These are phyloP conservation scores for Acrossocheilus fasciatus DNA, from an alignment of 2,797 vertebrate species.

Conservation along the genomic window DNA sequence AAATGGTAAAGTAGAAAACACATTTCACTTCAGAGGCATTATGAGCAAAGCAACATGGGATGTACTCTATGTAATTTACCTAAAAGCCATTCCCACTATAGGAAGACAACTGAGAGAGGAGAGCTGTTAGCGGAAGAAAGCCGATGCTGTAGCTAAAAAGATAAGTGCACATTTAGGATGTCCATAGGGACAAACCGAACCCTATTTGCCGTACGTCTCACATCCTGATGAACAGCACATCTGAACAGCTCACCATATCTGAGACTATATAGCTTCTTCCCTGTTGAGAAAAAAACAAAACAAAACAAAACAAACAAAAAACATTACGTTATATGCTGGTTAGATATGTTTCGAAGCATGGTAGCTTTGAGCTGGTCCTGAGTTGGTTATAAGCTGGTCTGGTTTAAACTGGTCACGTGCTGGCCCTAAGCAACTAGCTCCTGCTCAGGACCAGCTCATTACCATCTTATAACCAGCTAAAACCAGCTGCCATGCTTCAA, in stretches of 20 bases:
- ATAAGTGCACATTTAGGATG: conserved; percentile 55
- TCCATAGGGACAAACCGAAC: conserved; percentile 39
- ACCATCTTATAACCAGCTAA: too few species aligned
- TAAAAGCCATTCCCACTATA: conserved; percentile 1
- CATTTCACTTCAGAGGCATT: neutral
- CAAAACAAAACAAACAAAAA: too few species aligned
- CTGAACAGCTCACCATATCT: neutral
- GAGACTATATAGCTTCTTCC: neutral
- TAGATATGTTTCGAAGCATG: too few species aligned
- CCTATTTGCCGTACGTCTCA: conserved; percentile 11
- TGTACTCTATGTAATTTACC: neutral
- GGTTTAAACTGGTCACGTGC: too few species aligned
- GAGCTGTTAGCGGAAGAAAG: conserved; percentile 29
- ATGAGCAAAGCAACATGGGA: neutral
- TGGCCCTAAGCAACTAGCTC: too few species aligned
- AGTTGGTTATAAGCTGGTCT: too few species aligned
- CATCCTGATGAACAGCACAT: conserved; percentile 32
- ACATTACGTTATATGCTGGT: too few species aligned
- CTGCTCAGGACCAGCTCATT: too few species aligned
- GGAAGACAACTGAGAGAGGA: conserved; percentile 1
- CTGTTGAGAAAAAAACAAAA: too few species aligned
- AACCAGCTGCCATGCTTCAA: too few species aligned
- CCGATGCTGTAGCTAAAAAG: conserved; percentile 45
- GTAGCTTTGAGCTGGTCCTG: too few species aligned
- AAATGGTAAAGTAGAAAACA: neutral